phyloP scores from a whole-genome alignment of 1,140 invertebrate species.

The Steinernema khuongi region DNA sequence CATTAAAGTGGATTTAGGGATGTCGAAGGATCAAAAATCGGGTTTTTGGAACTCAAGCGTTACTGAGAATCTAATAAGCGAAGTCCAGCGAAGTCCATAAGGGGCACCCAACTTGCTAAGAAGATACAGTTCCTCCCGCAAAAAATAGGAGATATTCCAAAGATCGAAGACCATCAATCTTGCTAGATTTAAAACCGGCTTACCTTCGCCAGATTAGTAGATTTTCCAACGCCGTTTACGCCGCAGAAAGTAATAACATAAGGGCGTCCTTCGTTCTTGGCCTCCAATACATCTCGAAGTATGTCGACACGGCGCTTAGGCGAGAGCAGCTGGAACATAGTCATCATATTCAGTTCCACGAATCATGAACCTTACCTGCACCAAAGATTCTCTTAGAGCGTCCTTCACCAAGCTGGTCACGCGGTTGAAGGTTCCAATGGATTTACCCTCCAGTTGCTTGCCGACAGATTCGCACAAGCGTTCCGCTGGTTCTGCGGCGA shows the following conservation, averaged over 20 bases:
- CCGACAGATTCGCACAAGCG: slow-evolving; percentile 92
- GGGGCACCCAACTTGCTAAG: too few species aligned
- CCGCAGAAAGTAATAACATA: slow-evolving; percentile 97
- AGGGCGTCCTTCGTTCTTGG: slow-evolving; percentile 73
- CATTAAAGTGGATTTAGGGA: too few species aligned
- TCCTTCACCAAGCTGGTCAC: slow-evolving; percentile 85
- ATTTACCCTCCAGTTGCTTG: slow-evolving; percentile 84
- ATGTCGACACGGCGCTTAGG: slow-evolving; percentile 92
- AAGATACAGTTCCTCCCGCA: too few species aligned
- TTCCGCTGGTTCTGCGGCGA: slow-evolving; percentile 86
- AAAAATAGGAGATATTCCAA: background rate
- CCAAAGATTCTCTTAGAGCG: slow-evolving; percentile 63
- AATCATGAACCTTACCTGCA: slow-evolving; percentile 46
- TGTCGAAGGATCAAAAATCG: too few species aligned
- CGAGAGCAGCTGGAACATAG: slow-evolving; percentile 71
- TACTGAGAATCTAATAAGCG: too few species aligned
- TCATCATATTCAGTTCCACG: background rate
- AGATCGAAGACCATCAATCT: too few species aligned
- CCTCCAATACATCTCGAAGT: slow-evolving; percentile 85
- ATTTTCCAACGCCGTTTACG: slow-evolving; percentile 99
- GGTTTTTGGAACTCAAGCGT: too few species aligned
- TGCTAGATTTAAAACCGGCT: slow-evolving; percentile 20
- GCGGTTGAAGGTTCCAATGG: slow-evolving; percentile 60
- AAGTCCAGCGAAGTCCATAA: too few species aligned
- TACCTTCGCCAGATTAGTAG: slow-evolving; percentile 93